Evolutionary conservation across 2,113 vertebrate genomes (phyloP).

Genomic region (Nycticorax nycticorax): DNA sequence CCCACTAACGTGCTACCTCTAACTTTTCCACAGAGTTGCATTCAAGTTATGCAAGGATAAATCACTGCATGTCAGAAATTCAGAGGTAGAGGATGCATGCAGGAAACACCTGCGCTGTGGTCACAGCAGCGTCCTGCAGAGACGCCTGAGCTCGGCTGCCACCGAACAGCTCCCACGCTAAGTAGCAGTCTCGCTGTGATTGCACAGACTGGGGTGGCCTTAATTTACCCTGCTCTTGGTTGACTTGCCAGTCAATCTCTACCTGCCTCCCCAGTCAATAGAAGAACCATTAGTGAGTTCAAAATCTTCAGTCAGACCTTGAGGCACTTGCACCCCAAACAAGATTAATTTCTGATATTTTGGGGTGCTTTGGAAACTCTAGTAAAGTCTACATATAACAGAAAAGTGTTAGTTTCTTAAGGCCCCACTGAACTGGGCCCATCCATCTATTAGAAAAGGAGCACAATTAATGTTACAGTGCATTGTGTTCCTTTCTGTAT

Average conservation of each 20-base stretch:
- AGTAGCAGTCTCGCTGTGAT: accelerated
- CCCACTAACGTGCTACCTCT: too few species aligned
- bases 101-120: not conserved
- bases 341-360: not conserved
- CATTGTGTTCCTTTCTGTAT: not conserved
- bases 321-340: not conserved
- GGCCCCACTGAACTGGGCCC: not conserved
- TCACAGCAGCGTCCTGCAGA: not conserved
- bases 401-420: not conserved
- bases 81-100: not conserved
- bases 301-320: not conserved
- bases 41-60: not conserved
- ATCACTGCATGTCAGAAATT: not conserved
- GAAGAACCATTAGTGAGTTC: not conserved
- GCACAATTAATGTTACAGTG: not conserved
- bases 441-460: not conserved
- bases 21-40: not conserved
- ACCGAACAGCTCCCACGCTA: accelerated
- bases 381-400: not conserved
- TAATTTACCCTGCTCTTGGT: not conserved
- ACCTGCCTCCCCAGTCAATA: not conserved
- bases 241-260: not conserved
- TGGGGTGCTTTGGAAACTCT: not conserved
- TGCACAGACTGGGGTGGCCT: not conserved
- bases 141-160: accelerated